phyloP scores from a whole-genome alignment of 2,797 vertebrate genomes.

The Phoebastria nigripes region DNA sequence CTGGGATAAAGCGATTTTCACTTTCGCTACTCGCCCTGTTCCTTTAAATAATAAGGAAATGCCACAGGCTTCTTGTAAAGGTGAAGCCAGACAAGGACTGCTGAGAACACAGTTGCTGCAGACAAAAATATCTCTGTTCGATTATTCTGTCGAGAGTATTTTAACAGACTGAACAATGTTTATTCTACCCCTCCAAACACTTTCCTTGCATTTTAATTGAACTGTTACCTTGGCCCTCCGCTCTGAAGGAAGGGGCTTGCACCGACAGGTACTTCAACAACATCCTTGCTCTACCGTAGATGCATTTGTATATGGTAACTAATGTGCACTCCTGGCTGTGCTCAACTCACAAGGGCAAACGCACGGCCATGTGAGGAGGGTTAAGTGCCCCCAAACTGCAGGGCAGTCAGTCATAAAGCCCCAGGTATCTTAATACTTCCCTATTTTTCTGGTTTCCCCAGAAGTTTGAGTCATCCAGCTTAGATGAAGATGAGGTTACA shows the following conservation, averaged over 20 bases:
- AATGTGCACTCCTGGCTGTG: rapidly evolving
- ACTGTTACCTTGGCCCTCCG: rapidly evolving
- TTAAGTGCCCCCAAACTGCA: background rate
- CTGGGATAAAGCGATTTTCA: conserved; percentile 42
- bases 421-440: conserved; percentile 11
- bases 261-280: background rate
- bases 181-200: background rate
- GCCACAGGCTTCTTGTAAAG: conserved; percentile 33
- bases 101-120: background rate
- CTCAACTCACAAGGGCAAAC: background rate
- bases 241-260: background rate
- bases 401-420: background rate
- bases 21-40: conserved; percentile 45
- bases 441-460: conserved; percentile 17
- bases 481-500: background rate
- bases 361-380: rapidly evolving
- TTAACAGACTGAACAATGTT: background rate
- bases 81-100: background rate
- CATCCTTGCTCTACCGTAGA: rapidly evolving
- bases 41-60: conserved; percentile 63
- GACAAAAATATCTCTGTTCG: background rate
- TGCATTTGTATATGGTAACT: rapidly evolving
- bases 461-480: conserved; percentile 9
- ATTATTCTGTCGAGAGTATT: background rate
- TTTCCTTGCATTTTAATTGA: background rate